These are phyloP conservation scores for Vespertilio murinus DNA, from an alignment of 2,797 vertebrate genomes.

Conservation along the genomic window DNA sequence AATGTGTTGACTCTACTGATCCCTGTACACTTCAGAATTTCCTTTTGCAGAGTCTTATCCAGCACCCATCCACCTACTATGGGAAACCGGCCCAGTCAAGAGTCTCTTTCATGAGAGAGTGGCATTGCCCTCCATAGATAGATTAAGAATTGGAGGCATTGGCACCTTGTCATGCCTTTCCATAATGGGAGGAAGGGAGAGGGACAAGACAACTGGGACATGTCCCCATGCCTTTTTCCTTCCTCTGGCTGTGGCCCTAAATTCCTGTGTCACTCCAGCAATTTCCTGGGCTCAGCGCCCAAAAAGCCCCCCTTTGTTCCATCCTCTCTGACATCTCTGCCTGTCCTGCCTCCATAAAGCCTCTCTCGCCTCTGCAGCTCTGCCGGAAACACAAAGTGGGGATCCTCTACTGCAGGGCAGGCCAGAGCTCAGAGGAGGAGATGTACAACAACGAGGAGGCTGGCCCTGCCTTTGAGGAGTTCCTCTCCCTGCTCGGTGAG, in stretches of 20 bases:
- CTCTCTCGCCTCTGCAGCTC: conserved; percentile 82
- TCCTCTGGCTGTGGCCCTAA: neutral
- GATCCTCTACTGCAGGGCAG: conserved; percentile 93
- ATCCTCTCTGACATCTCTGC: rapidly evolving
- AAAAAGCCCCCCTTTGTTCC: neutral
- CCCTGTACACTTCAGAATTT: neutral
- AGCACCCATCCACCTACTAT: neutral
- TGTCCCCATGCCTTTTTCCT: rapidly evolving
- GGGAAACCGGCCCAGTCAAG: neutral
- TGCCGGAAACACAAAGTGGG: conserved; percentile 97
- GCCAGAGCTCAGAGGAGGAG: conserved; percentile 97
- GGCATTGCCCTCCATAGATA: neutral
- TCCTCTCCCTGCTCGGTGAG: conserved; percentile 92
- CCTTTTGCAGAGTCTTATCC: neutral
- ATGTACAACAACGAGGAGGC: conserved; percentile 99
- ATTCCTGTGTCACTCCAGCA: neutral
- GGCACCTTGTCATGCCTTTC: neutral
- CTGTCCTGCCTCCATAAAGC: neutral
- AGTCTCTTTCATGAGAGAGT: neutral
- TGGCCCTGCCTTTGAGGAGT: conserved; percentile 90
- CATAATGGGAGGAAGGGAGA: neutral
- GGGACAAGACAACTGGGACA: neutral
- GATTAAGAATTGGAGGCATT: rapidly evolving
- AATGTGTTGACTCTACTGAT: neutral
- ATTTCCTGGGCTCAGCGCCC: neutral